These are phyloP conservation scores for Brachyhypopomus occidentalis DNA, from an alignment of 2,113 vertebrate species.

Conservation along the genomic window DNA sequence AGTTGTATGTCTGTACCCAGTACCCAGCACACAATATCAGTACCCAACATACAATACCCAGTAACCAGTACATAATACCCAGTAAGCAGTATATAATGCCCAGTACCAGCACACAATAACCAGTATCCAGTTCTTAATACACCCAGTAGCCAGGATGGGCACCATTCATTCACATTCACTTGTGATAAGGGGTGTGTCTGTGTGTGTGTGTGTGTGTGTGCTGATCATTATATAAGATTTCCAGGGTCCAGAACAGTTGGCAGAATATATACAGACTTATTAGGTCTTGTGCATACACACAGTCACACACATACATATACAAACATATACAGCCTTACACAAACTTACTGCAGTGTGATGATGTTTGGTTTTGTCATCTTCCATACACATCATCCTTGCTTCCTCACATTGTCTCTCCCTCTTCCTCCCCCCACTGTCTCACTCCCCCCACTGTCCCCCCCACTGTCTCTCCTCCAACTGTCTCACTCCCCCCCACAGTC, in stretches of 20 bases:
- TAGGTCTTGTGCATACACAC: background rate
- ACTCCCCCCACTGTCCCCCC: no score
- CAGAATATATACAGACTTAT: slow-evolving; percentile 13
- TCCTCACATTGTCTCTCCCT: slow-evolving; percentile 1
- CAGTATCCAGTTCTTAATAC: no score
- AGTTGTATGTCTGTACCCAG: no score
- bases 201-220: slow-evolving; percentile 31
- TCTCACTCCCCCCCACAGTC: no score
- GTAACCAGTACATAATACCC: no score
- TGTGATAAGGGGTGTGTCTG: background rate
- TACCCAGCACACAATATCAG: no score
- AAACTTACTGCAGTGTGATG: slow-evolving; percentile 1
- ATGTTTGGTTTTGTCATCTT: slow-evolving; percentile 60
- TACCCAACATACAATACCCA: no score
- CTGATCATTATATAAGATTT: slow-evolving; percentile 26
- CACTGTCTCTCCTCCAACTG: slow-evolving; percentile 39
- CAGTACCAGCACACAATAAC: no score
- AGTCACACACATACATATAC: slow-evolving; percentile 38
- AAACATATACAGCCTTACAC: background rate
- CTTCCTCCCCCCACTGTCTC: no score
- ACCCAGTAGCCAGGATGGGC: no score
- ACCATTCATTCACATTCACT: no score
- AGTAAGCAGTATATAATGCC: no score
- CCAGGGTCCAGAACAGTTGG: slow-evolving; percentile 38
- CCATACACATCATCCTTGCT: slow-evolving; percentile 50